Base-by-base conservation (phyloP, 2,797 vertebrate species). In the Helicolenus hilgendorfi region DNA sequence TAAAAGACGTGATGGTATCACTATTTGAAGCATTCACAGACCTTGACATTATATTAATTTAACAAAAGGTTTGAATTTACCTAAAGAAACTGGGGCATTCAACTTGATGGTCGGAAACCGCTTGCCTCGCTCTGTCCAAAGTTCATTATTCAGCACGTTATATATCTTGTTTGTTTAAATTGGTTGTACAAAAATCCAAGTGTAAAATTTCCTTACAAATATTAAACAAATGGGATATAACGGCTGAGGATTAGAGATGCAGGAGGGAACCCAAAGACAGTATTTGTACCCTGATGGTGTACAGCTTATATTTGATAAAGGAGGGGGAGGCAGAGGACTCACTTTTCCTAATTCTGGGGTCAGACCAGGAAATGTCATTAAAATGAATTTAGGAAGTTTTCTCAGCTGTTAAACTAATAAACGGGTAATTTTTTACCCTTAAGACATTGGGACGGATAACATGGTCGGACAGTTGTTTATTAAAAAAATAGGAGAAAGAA, bases 391-490 rank as follows among this genome's bases (percentile, higher is more conserved):
- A 24, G 36, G 20, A 22, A 18, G 10, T 87, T 72, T 65, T 83
- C 11, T 60, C 26, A 38, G 75, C 59, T 65, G 49, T 71, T 63
- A n/a, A 79, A 65, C 53, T 64, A 72, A 55, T 83, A 77, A 83
- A 72, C 4, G 1, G 72, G 20, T 35, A 2, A 53, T 62, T 71
- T 41, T 56, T 29, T 62, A 27, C 64, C 65, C 62, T 77, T 10
- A 36, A 72, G 60, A 77, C 76, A 79, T 20, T 2, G 4, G 15
- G 9, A 60, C 33, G 33, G 26, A 79, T 62, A 81, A 84, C 33
- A 26, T 27, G 22, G n/a, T 82, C 55, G 29, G 29, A 80, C 60
- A 35, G 49, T 71, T 73, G 58, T 74, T 77, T 83, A 62, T 77
- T 64, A 24, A 22, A 36, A 85, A 49, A 71, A 67, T 27, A 29